Base-by-base conservation (phyloP, 2,797 vertebrate genomes). In the Phoebastria nigripes region DNA sequence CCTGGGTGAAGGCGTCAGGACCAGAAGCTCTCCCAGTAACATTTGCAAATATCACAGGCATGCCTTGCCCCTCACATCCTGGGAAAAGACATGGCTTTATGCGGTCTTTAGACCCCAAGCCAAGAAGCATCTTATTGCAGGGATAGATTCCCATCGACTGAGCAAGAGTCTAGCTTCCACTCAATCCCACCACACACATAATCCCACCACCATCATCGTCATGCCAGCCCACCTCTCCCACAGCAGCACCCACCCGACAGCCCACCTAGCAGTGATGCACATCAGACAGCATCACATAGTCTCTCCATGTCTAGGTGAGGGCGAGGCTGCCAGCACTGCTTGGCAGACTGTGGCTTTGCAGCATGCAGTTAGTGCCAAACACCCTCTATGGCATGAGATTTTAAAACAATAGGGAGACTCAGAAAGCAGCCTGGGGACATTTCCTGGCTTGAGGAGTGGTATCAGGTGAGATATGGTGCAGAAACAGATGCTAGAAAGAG, bases 221-320 rank as follows among this genome's bases (percentile, higher is more conserved):
- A 28, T 20, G 9, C 8, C 11, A 56, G 21, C 4, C 13, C 9
- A 56, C 33, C 2, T 26, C n/a, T 25, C 25, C 58, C 18, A 51
- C 12, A 56, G 46, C 9, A 72, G 41, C 37, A 77, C 9, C 8
- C 37, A 39, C 19, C 37, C 1, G 1, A n/a, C 10, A 89, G 42
- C 39, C 22, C 39, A 49, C 17, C 28, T 7, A 25, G 44, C 29
- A 81, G 33, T 0, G 2, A 26, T 2, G 17, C 37, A 5, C 33
- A 15, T 13, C 2, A 9, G 56, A 55, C 22, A n/a, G 1, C 35
- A 41, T 12, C 58, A 29, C 0, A 0, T 22, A 12, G 18, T 26
- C 5, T 55, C 19, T 56, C 33, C 8, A 1, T 17, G 42, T 11
- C 10, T 25, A 35, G 67, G 31, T 41, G 37, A 44, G 28, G 51